A percentile compares a stretch with the other conserved stretches of the same genome.
phyloP scores from a whole-genome alignment of 2,797 vertebrate genomes.

The Tokudaia tokunoshimensis region DNA sequence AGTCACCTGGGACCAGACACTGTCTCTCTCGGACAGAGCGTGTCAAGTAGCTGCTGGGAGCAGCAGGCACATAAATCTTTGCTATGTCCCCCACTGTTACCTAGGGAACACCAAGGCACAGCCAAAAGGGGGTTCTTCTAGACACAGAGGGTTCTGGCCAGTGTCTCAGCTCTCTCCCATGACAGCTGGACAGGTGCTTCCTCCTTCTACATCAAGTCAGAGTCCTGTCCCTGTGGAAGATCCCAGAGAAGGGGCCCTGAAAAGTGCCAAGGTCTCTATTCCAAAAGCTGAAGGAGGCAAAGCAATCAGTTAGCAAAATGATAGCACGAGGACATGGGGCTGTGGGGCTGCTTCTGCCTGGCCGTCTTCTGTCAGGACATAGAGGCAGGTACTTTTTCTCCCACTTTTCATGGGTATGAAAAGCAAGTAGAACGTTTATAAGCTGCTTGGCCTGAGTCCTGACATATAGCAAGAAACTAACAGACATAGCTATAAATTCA shows the following conservation, averaged over 20 bases:
- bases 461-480: background rate
- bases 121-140: constrained; percentile 51
- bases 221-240: background rate
- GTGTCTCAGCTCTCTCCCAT: constrained; percentile 44
- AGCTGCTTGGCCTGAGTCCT: constrained; percentile 28
- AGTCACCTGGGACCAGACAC: constrained; percentile 80
- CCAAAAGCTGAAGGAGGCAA: background rate
- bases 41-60: constrained; percentile 65
- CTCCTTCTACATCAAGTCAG: constrained; percentile 36
- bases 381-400: background rate
- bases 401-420: background rate
- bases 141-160: constrained; percentile 57
- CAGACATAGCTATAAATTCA: background rate
- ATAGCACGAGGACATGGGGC: background rate
- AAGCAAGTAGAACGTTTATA: background rate
- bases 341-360: background rate
- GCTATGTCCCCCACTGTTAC: constrained; percentile 63
- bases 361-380: background rate
- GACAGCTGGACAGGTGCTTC: background rate
- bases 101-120: constrained; percentile 78
- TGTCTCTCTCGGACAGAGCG: constrained; percentile 53
- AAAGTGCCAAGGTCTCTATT: background rate
- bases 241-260: constrained; percentile 14
- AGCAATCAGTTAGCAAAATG: background rate
- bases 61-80: constrained; percentile 75